These are phyloP conservation scores for Pachyseris speciosa DNA, from an alignment of 64 coral and sea anemone genomes.

Conservation along the genomic window DNA sequence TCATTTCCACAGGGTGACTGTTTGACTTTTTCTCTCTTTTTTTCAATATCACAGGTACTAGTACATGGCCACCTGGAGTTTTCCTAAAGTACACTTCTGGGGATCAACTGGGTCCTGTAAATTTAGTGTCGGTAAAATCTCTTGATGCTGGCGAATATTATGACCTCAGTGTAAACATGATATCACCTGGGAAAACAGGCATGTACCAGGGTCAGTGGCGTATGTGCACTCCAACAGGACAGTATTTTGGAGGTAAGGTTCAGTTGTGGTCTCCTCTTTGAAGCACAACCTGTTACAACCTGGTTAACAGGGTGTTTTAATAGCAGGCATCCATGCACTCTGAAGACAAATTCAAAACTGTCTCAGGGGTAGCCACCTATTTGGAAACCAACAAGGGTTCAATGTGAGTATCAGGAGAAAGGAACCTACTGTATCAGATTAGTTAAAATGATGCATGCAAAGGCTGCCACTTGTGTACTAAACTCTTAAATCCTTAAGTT, in stretches of 20 bases:
- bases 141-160: constrained; percentile 63
- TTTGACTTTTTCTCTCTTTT: no score
- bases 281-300: background rate
- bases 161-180: constrained; percentile 95
- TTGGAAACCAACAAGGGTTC: no score
- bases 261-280: background rate
- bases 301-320: no score
- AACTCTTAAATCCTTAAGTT: no score
- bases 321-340: no score
- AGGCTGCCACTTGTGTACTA: no score
- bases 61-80: constrained; percentile 81
- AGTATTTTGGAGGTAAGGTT: constrained; percentile 94
- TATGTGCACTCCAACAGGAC: constrained; percentile 93
- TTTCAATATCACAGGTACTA: constrained; percentile 61
- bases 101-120: constrained; percentile 90
- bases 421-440: no score
- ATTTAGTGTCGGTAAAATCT: constrained; percentile 74
- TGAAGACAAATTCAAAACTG: no score
- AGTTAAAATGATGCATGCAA: no score
- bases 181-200: constrained; percentile 79
- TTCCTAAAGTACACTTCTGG: constrained; percentile 92
- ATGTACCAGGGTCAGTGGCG: constrained; percentile 98
- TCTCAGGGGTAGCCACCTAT: no score
- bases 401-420: no score
- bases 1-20: no score